These are phyloP conservation scores for Catostylus mosaicus DNA, from an alignment of 30 jellyfish, hydroid and myxozoan genomes.

Conservation along the genomic window DNA sequence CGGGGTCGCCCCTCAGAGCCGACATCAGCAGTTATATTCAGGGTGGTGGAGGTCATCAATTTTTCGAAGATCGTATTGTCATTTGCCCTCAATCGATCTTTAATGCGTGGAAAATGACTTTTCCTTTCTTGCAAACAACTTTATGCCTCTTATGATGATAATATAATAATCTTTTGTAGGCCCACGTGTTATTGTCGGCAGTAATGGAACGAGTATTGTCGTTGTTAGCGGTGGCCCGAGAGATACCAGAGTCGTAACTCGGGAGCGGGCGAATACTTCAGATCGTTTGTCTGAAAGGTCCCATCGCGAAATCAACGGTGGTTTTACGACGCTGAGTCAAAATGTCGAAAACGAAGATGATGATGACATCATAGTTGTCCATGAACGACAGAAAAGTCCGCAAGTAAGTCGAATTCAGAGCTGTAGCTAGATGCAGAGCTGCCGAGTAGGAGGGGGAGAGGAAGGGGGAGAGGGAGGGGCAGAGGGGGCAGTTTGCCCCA, in stretches of 20 bases:
- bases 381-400: slow-evolving; percentile 53
- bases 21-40: too few species aligned
- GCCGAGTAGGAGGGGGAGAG: too few species aligned
- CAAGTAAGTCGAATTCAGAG: slow-evolving; percentile 32
- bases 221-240: slow-evolving; percentile 42
- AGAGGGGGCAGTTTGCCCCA: too few species aligned
- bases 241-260: slow-evolving; percentile 26
- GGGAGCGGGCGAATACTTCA: slow-evolving; percentile 9
- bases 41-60: too few species aligned
- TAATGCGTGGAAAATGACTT: neutral
- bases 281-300: slow-evolving; percentile 6
- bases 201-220: slow-evolving; percentile 32
- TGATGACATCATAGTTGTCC: slow-evolving; percentile 40
- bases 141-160: neutral
- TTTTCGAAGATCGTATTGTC: too few species aligned
- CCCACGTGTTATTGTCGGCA: slow-evolving; percentile 34
- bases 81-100: too few species aligned
- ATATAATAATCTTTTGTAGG: slow-evolving; percentile 3
- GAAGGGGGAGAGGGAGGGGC: too few species aligned
- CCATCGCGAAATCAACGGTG: slow-evolving; percentile 31
- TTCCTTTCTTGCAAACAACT: neutral
- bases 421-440: too few species aligned
- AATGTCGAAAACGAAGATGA: slow-evolving; percentile 34
- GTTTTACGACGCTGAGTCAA: slow-evolving; percentile 6
- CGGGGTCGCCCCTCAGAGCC: too few species aligned